These are phyloP conservation scores for Caranx ignobilis DNA, from an alignment of 2,113 vertebrate species.

Conservation along the genomic window DNA sequence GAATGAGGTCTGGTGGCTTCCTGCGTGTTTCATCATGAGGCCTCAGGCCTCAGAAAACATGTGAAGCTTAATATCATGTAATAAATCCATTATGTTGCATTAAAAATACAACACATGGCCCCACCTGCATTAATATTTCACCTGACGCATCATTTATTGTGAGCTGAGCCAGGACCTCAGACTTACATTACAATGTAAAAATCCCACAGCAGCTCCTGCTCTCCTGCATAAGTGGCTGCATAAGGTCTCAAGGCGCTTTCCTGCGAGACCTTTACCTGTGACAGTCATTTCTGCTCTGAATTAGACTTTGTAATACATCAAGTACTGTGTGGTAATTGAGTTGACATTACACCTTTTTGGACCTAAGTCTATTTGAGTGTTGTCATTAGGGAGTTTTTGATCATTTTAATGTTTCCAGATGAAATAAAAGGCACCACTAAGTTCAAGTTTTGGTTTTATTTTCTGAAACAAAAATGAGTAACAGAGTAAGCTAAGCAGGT, in stretches of 20 bases:
- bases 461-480: too few relatives aligned
- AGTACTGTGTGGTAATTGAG: conserved; percentile 34
- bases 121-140: conserved; percentile 76
- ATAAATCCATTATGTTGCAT: conserved; percentile 69
- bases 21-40: conserved; percentile 11
- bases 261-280: conserved; percentile 33
- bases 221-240: conserved; percentile 45
- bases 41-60: conserved; percentile 18
- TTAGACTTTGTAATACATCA: conserved; percentile 58
- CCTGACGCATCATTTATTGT: conserved; percentile 67
- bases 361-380: conserved; percentile 2
- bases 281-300: conserved; percentile 20
- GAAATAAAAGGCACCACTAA: not conserved
- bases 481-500: too few relatives aligned
- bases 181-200: conserved; percentile 57
- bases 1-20: not conserved
- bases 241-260: not conserved
- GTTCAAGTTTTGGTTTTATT: not conserved
- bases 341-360: conserved; percentile 38
- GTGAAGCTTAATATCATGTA: conserved; percentile 49
- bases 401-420: conserved; percentile 10
- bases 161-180: conserved; percentile 46
- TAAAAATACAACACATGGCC: conserved; percentile 69
- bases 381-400: not conserved
- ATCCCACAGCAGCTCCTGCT: conserved; percentile 37